Percentiles rank a stretch among this genome's conserved stretches.
phyloP scores from a whole-genome alignment of 2,888 invertebrate genomes.

The Iphiclides podalirius region DNA sequence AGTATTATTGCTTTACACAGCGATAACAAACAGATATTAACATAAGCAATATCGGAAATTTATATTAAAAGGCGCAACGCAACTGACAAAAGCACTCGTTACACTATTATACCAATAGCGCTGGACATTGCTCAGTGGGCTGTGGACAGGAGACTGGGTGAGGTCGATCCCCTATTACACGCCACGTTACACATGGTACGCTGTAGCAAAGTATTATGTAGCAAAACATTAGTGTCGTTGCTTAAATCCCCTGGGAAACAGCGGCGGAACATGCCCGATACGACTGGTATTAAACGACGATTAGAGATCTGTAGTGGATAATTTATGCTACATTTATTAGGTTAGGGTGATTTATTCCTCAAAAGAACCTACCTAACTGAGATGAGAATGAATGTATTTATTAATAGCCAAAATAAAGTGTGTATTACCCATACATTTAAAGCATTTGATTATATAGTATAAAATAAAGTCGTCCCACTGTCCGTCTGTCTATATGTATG shows the following conservation, averaged over 20 bases:
- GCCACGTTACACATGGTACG: constrained; percentile 25
- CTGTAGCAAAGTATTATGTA: constrained; percentile 15
- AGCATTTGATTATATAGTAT: too few relatives aligned
- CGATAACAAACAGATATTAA: too few relatives aligned
- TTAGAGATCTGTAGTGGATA: neutral
- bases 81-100: neutral
- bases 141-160: constrained; percentile 17
- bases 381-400: too few relatives aligned
- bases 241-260: constrained; percentile 11
- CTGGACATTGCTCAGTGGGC: constrained; percentile 15
- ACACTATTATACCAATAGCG: neutral
- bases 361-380: too few relatives aligned
- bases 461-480: too few relatives aligned
- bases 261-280: neutral
- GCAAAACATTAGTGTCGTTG: constrained; percentile 11
- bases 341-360: too few relatives aligned
- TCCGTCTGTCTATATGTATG: too few relatives aligned
- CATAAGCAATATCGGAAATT: constrained; percentile 10
- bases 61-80: neutral
- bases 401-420: too few relatives aligned
- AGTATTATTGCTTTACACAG: too few relatives aligned
- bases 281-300: constrained; percentile 2
- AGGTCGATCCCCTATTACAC: constrained; percentile 30
- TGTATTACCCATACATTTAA: too few relatives aligned
- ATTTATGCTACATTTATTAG: neutral